Evolutionary conservation across 2,113 vertebrate genomes (phyloP).

Genomic region (Sylvia atricapilla): DNA sequence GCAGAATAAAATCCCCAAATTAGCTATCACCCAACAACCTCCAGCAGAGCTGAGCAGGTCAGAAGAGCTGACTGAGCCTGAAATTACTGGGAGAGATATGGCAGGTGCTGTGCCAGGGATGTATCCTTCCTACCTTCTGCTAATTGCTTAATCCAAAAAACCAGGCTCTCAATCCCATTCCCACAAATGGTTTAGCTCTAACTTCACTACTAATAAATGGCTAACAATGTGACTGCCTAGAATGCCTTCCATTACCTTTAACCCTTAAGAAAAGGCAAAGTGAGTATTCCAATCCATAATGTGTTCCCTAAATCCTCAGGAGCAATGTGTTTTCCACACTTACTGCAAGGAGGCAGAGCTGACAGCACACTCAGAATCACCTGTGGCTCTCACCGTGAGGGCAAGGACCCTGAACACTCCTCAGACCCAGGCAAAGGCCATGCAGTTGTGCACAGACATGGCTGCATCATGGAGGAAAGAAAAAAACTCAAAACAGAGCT

Average conservation of each 20-base stretch:
- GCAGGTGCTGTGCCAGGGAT: neutral
- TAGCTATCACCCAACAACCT: neutral
- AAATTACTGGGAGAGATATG: neutral
- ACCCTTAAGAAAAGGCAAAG: neutral
- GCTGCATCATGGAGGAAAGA: neutral
- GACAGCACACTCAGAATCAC: neutral
- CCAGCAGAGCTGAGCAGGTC: neutral
- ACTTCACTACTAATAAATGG: neutral
- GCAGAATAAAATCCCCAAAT: neutral
- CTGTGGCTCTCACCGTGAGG: neutral
- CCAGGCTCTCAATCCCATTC: neutral
- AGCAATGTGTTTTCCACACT: neutral
- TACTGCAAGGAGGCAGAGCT: neutral
- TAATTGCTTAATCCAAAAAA: neutral
- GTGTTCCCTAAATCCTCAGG: neutral
- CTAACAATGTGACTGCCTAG: neutral
- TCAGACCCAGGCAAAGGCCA: neutral
- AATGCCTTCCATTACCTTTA: neutral
- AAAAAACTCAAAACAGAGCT: neutral
- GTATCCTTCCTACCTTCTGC: neutral
- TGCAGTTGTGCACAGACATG: fast-evolving
- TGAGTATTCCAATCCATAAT: neutral
- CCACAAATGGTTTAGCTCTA: neutral
- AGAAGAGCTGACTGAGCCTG: neutral
- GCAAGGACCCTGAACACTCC: neutral